phyloP scores from a whole-genome alignment of 2,797 vertebrate species.

The Macropus fuliginosus region DNA sequence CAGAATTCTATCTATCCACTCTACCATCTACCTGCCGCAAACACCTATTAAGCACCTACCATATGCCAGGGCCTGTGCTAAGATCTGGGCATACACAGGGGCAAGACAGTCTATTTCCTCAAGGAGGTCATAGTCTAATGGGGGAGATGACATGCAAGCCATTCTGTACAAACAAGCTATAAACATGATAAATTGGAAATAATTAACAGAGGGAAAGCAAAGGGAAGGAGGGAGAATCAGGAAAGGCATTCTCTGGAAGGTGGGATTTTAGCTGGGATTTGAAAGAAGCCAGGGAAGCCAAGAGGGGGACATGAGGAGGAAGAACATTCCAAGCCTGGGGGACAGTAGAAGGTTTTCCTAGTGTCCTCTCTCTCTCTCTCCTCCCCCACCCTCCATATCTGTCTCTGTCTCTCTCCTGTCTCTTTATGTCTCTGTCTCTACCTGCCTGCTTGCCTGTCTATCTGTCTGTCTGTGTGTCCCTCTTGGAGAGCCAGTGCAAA shows the following conservation, averaged over 20 bases:
- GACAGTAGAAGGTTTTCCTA: not conserved
- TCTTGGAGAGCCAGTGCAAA: not conserved
- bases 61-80: not conserved
- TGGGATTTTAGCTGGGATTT: not conserved
- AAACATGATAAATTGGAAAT: not conserved
- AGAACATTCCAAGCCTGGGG: not conserved
- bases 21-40: not conserved
- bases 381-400: too few species aligned
- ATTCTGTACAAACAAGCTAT: not conserved
- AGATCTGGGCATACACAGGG: not conserved
- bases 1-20: not conserved
- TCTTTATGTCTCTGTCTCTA: not conserved
- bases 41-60: not conserved
- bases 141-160: not conserved
- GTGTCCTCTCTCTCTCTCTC: not conserved
- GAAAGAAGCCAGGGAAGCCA: not conserved
- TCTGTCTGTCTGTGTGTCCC: not conserved
- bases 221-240: not conserved
- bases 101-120: not conserved
- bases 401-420: not conserved
- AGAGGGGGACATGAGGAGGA: not conserved
- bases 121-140: not conserved
- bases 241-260: not conserved
- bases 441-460: not conserved
- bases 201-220: not conserved